Base-by-base conservation (phyloP, 2,797 vertebrate genomes). In the Masticophis lateralis region DNA sequence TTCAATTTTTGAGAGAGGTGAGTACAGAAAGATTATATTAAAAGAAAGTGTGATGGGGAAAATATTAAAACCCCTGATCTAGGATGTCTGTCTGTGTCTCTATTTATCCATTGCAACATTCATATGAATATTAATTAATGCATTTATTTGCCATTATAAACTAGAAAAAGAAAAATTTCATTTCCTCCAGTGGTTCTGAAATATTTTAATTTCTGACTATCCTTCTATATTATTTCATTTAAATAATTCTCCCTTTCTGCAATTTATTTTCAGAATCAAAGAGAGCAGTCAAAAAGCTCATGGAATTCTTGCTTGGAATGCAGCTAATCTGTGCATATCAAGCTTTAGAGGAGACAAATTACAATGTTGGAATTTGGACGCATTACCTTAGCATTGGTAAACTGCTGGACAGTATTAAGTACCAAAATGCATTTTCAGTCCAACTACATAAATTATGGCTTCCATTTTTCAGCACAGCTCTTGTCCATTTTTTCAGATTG, bases 241-340 rank as follows among this genome's bases (percentile, higher is more conserved):
- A 89, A 92, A 79, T 89, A 83, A 63, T 55, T 66, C 66, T 91
- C n/a, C 55, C 47, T 55, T 59, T 91, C 89, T 51, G 51, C 43
- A 94, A 57, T 6, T 94, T 86, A 90, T 55, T 74, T 94, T 94
- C 57, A 7, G 27, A 37, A 90, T 87, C 92, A 86, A 22, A 93
- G 94, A 27, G 83, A n/a, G 87, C 20, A 74, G 86, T 93, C 89
- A 86, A 74, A 91, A 90, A 74, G 51, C 25, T 96, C 56, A 86
- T 7, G 11, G 92, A 59, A 7, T 0, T 90, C 0, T 11, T 51
- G 61, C 0, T 1, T 79, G 55, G 83, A 93, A 56, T 63, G 79
- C 88, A 95, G 14, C 87, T 90, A 5, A 1, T 0, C 88, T 61
- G 14, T 4, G 63, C 16, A 2, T 0, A 0, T 79, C 92, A 63